These are phyloP conservation scores for Koerneria pararmatus DNA, from an alignment of 2,888 invertebrate genomes.

Conservation along the genomic window DNA sequence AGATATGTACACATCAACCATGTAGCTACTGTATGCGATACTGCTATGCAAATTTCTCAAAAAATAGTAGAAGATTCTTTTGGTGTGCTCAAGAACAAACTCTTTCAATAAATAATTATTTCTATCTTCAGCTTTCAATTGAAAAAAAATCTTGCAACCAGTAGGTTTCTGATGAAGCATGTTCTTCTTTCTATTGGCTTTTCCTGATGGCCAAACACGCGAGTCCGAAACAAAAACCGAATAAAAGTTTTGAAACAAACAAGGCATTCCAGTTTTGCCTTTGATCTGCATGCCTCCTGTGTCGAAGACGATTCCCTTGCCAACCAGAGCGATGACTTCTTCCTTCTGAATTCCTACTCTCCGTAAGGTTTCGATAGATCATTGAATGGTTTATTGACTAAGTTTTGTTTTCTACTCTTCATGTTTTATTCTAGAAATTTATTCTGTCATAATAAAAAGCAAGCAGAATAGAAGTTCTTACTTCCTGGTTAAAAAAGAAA, in stretches of 20 bases:
- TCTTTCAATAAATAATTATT: neutral
- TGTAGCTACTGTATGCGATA: no score
- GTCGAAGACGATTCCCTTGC: conserved; percentile 86
- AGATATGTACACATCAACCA: no score
- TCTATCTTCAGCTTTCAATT: conserved; percentile 60
- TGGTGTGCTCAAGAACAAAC: conserved; percentile 61
- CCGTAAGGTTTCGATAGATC: conserved; percentile 67
- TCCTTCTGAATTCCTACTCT: conserved; percentile 62
- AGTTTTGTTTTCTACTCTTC: no score
- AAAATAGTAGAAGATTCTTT: no score
- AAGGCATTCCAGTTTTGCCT: conserved; percentile 66
- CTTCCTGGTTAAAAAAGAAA: no score
- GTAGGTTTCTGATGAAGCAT: no score
- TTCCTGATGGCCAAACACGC: conserved; percentile 62
- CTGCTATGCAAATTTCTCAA: no score
- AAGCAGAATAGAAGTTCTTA: no score
- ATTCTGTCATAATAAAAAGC: no score
- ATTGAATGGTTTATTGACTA: no score
- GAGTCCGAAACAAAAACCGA: neutral
- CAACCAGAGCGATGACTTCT: conserved; percentile 75
- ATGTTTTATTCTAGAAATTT: no score
- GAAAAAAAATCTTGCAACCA: no score
- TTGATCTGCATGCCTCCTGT: conserved; percentile 86
- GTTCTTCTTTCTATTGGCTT: neutral
- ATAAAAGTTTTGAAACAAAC: conserved; percentile 19